Evolutionary conservation across 1,140 invertebrate species (phyloP), one percentile per base, ranked within the genome.

Genomic region (Aethina tumida): DNA sequence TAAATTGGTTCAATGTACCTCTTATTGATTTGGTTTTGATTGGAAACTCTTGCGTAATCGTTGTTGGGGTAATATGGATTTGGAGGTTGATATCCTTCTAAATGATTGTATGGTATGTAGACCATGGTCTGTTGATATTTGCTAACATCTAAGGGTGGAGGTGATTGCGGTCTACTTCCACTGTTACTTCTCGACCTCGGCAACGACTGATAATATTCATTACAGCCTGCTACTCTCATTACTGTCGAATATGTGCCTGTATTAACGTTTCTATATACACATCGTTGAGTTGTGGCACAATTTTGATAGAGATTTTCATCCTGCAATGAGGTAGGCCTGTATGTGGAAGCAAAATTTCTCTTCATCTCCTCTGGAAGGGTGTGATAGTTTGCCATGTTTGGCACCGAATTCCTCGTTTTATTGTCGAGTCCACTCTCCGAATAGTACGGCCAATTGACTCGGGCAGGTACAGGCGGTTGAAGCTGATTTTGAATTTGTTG

Each of bases 401-500:
- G 43, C 49, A 19, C 53, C 2, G 38, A 39, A 24, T 58, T 48
- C 26, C 33, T 13, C 33, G 19, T 9, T 36, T 36, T 1, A 27
- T 8, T 43, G 3, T 50, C 48, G 25, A 70, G 49, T 41, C 69
- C 69, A 4, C 69, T 68, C 25, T 78, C 74, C 6, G 71, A 74
- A 37, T 77, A 80, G 24, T 73, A 72, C 2, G 75, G 74, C 70
- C 75, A 75, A 1, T 73, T 67, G n/a, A 72, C 66, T 20, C 67
- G 67, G 2, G 35, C 61, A 41, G 70, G 63, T 2, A 66, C 57
- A 2, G 71, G 67, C 1, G 66, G 59, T 52, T 68, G 50, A 34
- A 72, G 35, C 49, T 82, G 79, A 29, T 73, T 73, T 58, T 82
- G 81, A 69, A 83, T 82, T 43, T 87, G 81, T 46, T 86, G 79